Evolutionary conservation across 1,140 invertebrate species (phyloP), one percentile per base, ranked within the genome.

Genomic region (Drosophila nigrodunni): DNA sequence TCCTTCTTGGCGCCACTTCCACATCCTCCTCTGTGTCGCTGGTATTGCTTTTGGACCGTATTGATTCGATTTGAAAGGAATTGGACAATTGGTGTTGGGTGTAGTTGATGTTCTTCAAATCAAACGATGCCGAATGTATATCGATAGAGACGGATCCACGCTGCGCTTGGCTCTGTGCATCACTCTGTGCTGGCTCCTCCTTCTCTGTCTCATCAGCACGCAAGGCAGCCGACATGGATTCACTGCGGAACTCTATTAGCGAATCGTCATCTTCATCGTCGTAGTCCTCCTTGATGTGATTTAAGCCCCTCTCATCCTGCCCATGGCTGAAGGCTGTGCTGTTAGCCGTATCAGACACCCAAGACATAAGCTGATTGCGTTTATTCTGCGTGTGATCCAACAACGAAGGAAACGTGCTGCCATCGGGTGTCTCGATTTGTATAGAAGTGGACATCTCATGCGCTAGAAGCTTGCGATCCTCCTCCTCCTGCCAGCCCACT

Each of bases 401-500:
- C 10, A 80, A 37, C 0, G 87, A 78, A 1, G 91, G 91, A 21
- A 92, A 13, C 18, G 87, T 82, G 35, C 82, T 92, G 15, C 80
- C 90, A 68, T 92, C 85, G 0, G 90, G 90, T 0, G 91, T 92
- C 52, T 92, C 92, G 11, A 92, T 92, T 47, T 90, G 88, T 35
- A 92, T 92, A 2, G 92, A 92, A 25, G 91, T 92, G 3, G 93
- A 92, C 15, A 91, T 62, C 34, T 92, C 92, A 15, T 90, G 93
- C 59, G 93, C 93, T 47, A 94, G 93, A 94, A 95, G 95, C 7
- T 94, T 83, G 55, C 94, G 93, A 93, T 98, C 97, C 62, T 95
- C 94, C 49, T 95, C 93, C 86, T 98, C 95, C 92, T 98, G 96
- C 97, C 97, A 99, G 1, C 95, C 96, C 8, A 94, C 91, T 5